Conservation (phyloP, 2,888 invertebrate species). For the Acronicta leporina region DNA sequence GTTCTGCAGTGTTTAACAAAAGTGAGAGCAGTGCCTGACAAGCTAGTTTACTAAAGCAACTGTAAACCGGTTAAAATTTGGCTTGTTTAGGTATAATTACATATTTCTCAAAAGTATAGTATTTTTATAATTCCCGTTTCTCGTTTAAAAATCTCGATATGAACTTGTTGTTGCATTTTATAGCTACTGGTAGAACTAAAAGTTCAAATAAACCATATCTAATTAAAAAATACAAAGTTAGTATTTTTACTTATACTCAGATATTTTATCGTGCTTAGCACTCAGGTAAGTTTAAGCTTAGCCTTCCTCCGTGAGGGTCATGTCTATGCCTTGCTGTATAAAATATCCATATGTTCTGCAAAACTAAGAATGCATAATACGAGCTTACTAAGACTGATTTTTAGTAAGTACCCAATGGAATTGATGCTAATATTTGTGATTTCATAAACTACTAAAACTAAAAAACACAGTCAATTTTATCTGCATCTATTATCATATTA, state of each 20-base stretch:
- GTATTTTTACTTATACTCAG: no score
- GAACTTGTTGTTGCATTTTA: not conserved
- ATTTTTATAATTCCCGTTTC: no score
- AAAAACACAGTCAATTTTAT: not conserved
- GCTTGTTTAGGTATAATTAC: no score
- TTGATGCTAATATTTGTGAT: not conserved
- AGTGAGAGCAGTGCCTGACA: slow-evolving; percentile 18
- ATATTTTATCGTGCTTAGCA: no score
- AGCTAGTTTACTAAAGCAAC: slow-evolving; percentile 16
- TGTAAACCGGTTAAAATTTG: slow-evolving; percentile 5
- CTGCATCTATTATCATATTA: not conserved
- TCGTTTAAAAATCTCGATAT: not conserved
- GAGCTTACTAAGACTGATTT: slow-evolving; percentile 45
- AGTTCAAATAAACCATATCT: no score
- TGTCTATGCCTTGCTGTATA: slow-evolving; percentile 7
- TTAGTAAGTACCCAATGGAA: slow-evolving; percentile 16
- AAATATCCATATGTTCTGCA: slow-evolving; percentile 1
- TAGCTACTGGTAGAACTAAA: no score
- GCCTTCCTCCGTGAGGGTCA: slow-evolving; percentile 5
- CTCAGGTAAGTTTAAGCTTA: no score
- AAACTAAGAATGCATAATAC: slow-evolving; percentile 29
- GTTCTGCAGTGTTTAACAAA: slow-evolving; percentile 3
- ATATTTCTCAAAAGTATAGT: no score
- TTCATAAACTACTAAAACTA: not conserved
- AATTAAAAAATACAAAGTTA: no score